Conservation (phyloP, 2,888 invertebrate species). For the Pandemis heparana region DNA sequence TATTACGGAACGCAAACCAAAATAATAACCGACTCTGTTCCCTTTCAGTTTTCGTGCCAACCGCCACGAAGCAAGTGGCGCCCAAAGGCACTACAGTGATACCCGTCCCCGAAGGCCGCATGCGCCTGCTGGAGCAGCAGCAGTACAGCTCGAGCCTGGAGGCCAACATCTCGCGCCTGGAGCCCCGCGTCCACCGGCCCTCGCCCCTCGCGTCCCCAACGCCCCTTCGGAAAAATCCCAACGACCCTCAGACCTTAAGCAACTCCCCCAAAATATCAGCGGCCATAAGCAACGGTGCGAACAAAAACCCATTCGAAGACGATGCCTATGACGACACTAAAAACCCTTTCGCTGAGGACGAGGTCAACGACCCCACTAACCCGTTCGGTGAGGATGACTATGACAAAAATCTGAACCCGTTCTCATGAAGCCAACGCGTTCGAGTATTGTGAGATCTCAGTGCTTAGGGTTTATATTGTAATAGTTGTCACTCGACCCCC, state of each 20-base stretch:
- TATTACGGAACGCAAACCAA: not conserved
- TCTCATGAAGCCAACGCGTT: conserved; percentile 70
- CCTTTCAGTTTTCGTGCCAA: conserved; percentile 71
- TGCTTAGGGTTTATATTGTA: no score
- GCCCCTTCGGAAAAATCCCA: conserved; percentile 48
- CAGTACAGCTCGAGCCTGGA: conserved; percentile 87
- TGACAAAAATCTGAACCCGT: conserved; percentile 92
- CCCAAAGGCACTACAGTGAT: conserved; percentile 75
- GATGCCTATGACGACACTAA: conserved; percentile 86
- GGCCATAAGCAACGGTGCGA: conserved; percentile 56
- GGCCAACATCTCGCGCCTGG: conserved; percentile 80
- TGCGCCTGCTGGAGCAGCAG: conserved; percentile 82
- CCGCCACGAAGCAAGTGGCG: conserved; percentile 63
- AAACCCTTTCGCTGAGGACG: conserved; percentile 88
- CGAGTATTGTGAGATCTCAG: conserved; percentile 19
- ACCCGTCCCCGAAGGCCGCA: conserved; percentile 85
- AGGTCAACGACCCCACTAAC: conserved; percentile 78
- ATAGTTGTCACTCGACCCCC: no score
- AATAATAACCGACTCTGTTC: not conserved
- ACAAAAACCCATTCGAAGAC: conserved; percentile 76
- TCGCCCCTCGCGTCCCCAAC: conserved; percentile 58
- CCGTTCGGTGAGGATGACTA: conserved; percentile 88
- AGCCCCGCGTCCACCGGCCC: conserved; percentile 57
- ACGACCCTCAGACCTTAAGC: conserved; percentile 56
- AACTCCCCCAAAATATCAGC: conserved; percentile 62